Evolutionary conservation across 2,113 vertebrate genomes (phyloP).

Genomic region (Nibea albiflora): DNA sequence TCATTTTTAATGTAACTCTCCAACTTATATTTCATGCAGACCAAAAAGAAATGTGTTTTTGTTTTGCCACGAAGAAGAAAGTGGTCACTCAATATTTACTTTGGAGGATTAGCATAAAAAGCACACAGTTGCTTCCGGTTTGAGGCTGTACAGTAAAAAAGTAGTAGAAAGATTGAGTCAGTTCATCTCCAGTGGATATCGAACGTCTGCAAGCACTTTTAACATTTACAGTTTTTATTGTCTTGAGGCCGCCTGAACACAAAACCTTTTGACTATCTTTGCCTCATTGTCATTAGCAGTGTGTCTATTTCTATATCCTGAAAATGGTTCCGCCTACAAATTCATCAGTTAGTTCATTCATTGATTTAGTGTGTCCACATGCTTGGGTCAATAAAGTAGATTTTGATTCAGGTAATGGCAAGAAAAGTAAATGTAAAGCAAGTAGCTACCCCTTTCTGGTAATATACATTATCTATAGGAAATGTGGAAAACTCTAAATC

Average conservation of each 20-base stretch:
- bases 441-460: background rate
- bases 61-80: background rate
- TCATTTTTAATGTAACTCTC: background rate
- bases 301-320: background rate
- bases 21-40: background rate
- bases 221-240: background rate
- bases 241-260: background rate
- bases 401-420: no score
- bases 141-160: background rate
- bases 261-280: background rate
- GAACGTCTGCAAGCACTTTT: background rate
- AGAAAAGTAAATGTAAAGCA: background rate
- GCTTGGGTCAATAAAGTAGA: no score
- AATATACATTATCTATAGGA: background rate
- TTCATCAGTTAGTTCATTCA: no score
- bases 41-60: background rate
- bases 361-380: no score
- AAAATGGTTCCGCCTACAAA: no score
- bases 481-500: background rate
- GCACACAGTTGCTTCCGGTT: background rate
- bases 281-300: background rate
- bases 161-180: background rate
- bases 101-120: slow-evolving; percentile 27
- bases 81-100: slow-evolving; percentile 30
- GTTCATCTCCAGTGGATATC: background rate